Conservation (phyloP, 2,113 vertebrate genomes). For the Protobothrops mucrosquamatus region DNA sequence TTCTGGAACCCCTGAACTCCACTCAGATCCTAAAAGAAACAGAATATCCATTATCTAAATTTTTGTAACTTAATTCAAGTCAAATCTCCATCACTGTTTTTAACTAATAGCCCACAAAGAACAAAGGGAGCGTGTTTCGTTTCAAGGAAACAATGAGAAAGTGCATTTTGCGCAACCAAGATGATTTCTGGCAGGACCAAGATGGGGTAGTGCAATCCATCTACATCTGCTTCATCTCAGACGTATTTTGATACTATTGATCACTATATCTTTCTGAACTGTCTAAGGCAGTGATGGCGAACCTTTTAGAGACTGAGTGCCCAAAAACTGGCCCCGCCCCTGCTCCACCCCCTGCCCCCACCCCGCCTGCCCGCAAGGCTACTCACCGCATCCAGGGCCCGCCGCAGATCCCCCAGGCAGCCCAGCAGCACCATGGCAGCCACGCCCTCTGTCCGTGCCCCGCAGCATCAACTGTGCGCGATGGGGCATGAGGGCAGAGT, state of each 20-base stretch:
- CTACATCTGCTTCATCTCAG: not conserved
- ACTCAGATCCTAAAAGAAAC: constrained; percentile 48
- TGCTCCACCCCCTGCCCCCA: too few relatives aligned
- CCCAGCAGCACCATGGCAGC: too few relatives aligned
- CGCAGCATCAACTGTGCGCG: too few relatives aligned
- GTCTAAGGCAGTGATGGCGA: not conserved
- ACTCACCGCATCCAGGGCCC: too few relatives aligned
- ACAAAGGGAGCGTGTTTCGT: not conserved
- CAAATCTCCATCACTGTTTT: not conserved
- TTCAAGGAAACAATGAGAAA: constrained; percentile 18
- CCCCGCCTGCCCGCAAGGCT: too few relatives aligned
- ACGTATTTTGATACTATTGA: not conserved
- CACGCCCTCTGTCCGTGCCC: too few relatives aligned
- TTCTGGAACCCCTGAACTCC: constrained; percentile 54
- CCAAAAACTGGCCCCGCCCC: too few relatives aligned
- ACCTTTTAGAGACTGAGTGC: too few relatives aligned
- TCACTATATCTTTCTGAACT: not conserved
- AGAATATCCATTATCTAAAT: not conserved
- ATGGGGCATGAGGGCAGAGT: too few relatives aligned
- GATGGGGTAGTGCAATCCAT: not conserved
- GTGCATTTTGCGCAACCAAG: not conserved
- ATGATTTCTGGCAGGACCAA: not conserved
- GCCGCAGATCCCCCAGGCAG: too few relatives aligned
- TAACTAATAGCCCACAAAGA: not conserved
- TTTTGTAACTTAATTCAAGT: rapidly evolving